phyloP scores from a whole-genome alignment of 2,113 vertebrate species.

The Petromus typicus region DNA sequence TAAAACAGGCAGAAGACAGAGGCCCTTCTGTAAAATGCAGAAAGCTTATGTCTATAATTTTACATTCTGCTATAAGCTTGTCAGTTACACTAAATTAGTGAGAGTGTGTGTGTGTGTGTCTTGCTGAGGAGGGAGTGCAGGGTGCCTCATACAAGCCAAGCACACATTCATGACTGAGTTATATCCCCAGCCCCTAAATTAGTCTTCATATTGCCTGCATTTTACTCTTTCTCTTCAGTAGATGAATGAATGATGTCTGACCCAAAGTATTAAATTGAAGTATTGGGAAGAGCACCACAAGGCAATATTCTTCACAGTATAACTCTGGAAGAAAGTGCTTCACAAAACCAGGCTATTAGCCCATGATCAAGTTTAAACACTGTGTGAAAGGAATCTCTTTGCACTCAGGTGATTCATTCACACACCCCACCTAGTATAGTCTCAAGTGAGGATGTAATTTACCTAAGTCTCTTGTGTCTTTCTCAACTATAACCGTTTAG shows the following conservation, averaged over 20 bases:
- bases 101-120: background rate
- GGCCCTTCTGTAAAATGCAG: background rate
- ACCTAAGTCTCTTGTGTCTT: background rate
- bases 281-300: constrained; percentile 13
- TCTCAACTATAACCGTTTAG: background rate
- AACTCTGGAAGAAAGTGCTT: constrained; percentile 14
- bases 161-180: background rate
- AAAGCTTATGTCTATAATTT: background rate
- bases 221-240: background rate
- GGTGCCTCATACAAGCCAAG: background rate
- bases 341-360: background rate
- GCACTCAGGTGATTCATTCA: background rate
- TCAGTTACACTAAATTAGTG: background rate
- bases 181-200: background rate
- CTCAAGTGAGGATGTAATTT: background rate
- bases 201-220: background rate
- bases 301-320: background rate
- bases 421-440: background rate
- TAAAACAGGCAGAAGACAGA: background rate
- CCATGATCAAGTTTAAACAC: background rate
- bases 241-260: background rate
- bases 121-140: background rate
- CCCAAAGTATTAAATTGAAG: background rate
- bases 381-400: constrained; percentile 4
- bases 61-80: background rate